These are phyloP conservation scores for Aleiodes sp. DNA, from an alignment of 1,140 invertebrate species.

Conservation along the genomic window DNA sequence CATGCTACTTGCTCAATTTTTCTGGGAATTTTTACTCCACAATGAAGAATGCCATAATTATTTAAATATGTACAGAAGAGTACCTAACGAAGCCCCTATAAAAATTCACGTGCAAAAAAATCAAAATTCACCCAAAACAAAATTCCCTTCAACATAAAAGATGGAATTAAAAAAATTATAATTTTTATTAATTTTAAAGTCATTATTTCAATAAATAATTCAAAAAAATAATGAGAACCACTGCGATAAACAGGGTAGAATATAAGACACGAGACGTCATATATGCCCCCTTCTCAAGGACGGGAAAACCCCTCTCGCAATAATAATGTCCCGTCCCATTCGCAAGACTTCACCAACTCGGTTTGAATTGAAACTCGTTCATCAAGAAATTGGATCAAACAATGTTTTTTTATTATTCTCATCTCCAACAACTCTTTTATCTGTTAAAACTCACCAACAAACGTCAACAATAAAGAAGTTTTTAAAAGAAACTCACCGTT, in stretches of 20 bases:
- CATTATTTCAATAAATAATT: not conserved
- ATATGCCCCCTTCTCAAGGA: constrained; percentile 46
- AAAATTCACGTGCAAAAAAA: no score
- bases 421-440: no score
- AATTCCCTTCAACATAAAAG: no score
- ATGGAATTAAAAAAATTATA: not conserved
- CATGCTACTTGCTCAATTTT: no score
- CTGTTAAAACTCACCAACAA: no score
- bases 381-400: not conserved
- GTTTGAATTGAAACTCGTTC: not conserved
- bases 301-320: constrained; percentile 46
- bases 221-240: constrained; percentile 30
- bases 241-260: constrained; percentile 13
- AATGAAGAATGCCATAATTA: no score
- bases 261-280: constrained; percentile 38
- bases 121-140: no score
- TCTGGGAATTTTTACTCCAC: no score
- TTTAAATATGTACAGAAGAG: no score
- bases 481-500: constrained; percentile 7
- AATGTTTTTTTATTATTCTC: not conserved
- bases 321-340: constrained; percentile 23
- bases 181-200: not conserved
- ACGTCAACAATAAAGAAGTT: no score
- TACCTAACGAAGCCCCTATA: no score
- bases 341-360: not conserved